Conservation (phyloP, 2,888 invertebrate genomes). For the Beris morrisii region DNA sequence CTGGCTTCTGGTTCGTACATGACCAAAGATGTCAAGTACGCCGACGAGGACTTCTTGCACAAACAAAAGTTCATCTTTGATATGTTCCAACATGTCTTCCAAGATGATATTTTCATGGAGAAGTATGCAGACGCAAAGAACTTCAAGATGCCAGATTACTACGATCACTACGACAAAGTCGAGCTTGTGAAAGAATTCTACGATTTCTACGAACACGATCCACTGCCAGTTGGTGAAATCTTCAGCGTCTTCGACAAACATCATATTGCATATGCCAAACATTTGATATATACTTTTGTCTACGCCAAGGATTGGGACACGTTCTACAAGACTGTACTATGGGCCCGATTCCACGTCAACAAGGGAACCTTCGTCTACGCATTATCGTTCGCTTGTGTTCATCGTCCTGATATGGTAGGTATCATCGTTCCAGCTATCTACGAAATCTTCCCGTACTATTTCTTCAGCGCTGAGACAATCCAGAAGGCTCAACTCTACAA, state of each 20-base stretch:
- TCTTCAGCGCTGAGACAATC: slow-evolving; percentile 63
- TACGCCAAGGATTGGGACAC: slow-evolving; percentile 74
- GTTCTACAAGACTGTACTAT: slow-evolving; percentile 70
- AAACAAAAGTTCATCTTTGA: slow-evolving; percentile 60
- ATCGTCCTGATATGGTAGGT: slow-evolving; percentile 62
- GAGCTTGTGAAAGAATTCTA: slow-evolving; percentile 63
- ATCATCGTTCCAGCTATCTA: slow-evolving; percentile 68
- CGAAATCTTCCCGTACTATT: slow-evolving; percentile 68
- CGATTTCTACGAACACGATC: slow-evolving; percentile 61
- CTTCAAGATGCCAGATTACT: slow-evolving; percentile 64
- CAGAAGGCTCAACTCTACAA: slow-evolving; percentile 57
- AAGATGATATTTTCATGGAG: slow-evolving; percentile 58
- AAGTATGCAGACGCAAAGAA: slow-evolving; percentile 60
- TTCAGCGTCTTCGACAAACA: slow-evolving; percentile 48
- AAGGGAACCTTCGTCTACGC: slow-evolving; percentile 66
- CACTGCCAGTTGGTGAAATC: slow-evolving; percentile 48
- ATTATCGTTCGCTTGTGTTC: slow-evolving; percentile 62
- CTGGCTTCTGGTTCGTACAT: slow-evolving; percentile 40
- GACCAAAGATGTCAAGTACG: slow-evolving; percentile 51
- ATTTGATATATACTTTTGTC: slow-evolving; percentile 66
- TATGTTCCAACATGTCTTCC: slow-evolving; percentile 62
- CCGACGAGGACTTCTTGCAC: slow-evolving; percentile 59
- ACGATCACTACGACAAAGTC: slow-evolving; percentile 62
- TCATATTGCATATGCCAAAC: slow-evolving; percentile 60
- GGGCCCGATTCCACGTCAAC: slow-evolving; percentile 67